Percentiles rank a stretch among this genome's conserved stretches.
These are phyloP conservation scores for Plagodis pulveraria DNA, from an alignment of 2,888 invertebrate genomes.

Conservation along the genomic window DNA sequence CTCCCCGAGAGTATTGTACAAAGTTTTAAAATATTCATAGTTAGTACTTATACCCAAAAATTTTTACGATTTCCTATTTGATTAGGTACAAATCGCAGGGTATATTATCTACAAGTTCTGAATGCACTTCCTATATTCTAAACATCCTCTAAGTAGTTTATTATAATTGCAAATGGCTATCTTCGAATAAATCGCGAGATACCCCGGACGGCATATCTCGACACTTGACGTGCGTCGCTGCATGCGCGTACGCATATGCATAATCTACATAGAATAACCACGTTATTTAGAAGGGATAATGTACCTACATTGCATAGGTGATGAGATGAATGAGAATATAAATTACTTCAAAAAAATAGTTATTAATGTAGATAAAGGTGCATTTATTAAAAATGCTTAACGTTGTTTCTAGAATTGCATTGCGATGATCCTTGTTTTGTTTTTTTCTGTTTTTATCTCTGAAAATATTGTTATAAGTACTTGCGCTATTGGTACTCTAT, in stretches of 20 bases:
- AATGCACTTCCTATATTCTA: slow-evolving; percentile 27
- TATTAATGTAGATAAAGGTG: not conserved
- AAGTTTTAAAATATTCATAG: too few relatives aligned
- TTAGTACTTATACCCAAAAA: too few relatives aligned
- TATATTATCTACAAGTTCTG: slow-evolving; percentile 12
- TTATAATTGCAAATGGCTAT: slow-evolving; percentile 77
- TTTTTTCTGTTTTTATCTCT: too few relatives aligned
- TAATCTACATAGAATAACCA: slow-evolving; percentile 42
- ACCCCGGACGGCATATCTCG: slow-evolving; percentile 46
- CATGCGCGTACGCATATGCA: slow-evolving; percentile 52
- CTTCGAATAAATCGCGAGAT: slow-evolving; percentile 68
- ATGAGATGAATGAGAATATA: not conserved
- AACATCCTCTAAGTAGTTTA: slow-evolving; percentile 40
- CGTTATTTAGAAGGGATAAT: slow-evolving; percentile 6
- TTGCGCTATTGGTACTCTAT: too few relatives aligned
- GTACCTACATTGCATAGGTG: too few relatives aligned
- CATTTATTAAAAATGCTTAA: too few relatives aligned
- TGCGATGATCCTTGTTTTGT: too few relatives aligned
- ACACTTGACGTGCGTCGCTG: slow-evolving; percentile 48
- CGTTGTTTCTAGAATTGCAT: too few relatives aligned
- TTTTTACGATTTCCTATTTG: not conserved
- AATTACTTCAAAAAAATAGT: not conserved
- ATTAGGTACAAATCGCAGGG: not conserved
- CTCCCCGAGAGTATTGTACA: too few relatives aligned
- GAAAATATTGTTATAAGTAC: too few relatives aligned